Percentiles rank a stretch among this genome's conserved stretches.
Conservation (phyloP, 2,888 invertebrate genomes). For the Synergus umbraculus region DNA sequence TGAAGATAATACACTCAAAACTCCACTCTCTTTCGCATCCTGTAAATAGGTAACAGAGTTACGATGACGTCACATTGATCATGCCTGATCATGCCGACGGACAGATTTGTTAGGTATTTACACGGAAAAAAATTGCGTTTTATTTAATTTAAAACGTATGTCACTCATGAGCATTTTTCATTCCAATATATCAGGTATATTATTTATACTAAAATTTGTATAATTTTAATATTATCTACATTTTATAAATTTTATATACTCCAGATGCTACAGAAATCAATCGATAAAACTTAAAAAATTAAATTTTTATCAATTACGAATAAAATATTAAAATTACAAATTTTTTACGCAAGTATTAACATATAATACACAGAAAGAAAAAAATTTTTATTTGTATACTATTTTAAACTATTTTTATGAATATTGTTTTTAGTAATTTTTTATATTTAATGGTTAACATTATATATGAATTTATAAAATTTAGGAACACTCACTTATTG, state of each 20-base stretch:
- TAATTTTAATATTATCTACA: not conserved
- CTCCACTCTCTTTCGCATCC: not conserved
- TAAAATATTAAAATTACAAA: not conserved
- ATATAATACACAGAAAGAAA: not conserved
- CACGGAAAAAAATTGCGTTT: not conserved
- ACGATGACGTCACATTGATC: slow-evolving; percentile 25
- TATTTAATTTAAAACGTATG: not conserved
- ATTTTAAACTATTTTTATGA: no score
- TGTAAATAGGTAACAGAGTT: not conserved
- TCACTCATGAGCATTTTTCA: not conserved
- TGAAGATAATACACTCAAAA: not conserved
- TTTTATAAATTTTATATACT: not conserved
- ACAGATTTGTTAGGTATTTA: slow-evolving; percentile 26
- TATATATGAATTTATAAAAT: no score
- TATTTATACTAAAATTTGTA: not conserved
- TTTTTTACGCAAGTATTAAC: not conserved
- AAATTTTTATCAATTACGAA: not conserved
- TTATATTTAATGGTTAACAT: not conserved
- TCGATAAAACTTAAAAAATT: not conserved
- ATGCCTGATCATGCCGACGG: slow-evolving; percentile 7
- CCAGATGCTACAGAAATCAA: not conserved
- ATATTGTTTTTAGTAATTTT: not conserved
- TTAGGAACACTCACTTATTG: not conserved
- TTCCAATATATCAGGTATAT: not conserved
- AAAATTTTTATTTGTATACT: no score